Conservation (phyloP, 2,113 vertebrate genomes). For the Lepidothrix coronata region DNA sequence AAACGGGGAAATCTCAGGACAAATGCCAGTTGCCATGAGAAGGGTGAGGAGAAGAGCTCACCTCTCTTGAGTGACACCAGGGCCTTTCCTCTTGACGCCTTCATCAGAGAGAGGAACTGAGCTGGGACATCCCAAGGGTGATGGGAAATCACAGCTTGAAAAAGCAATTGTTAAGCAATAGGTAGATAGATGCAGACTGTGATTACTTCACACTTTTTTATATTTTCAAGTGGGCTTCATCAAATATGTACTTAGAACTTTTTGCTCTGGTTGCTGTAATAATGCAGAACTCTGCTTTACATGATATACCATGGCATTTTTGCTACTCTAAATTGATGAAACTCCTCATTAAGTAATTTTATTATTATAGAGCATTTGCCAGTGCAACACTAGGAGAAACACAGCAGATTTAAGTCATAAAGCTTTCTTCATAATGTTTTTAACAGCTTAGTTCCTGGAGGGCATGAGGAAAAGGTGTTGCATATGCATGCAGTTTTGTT, state of each 20-base stretch:
- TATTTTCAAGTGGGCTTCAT: not conserved
- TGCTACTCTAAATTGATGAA: conserved; percentile 43
- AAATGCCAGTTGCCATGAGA: not conserved
- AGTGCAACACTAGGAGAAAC: conserved; percentile 14
- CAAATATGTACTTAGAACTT: not conserved
- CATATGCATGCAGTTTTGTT: conserved; percentile 54
- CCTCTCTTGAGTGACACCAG: not conserved
- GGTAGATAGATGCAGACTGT: not conserved
- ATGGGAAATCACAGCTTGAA: not conserved
- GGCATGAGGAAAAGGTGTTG: conserved; percentile 59
- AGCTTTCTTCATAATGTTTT: conserved; percentile 57
- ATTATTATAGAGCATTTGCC: conserved; percentile 44
- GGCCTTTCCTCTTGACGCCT: not conserved
- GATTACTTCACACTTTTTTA: not conserved
- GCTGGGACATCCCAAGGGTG: not conserved
- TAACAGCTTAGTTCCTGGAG: conserved; percentile 62
- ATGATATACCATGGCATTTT: conserved; percentile 16
- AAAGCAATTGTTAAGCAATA: not conserved
- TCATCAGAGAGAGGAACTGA: not conserved
- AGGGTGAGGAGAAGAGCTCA: not conserved
- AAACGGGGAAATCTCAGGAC: not conserved
- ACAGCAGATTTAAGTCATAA: conserved; percentile 57
- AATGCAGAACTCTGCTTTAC: not conserved
- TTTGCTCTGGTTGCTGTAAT: conserved; percentile 19
- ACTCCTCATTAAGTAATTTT: conserved; percentile 66